phyloP scores from a whole-genome alignment of 2,888 invertebrate species.

The Spodoptera exigua region DNA sequence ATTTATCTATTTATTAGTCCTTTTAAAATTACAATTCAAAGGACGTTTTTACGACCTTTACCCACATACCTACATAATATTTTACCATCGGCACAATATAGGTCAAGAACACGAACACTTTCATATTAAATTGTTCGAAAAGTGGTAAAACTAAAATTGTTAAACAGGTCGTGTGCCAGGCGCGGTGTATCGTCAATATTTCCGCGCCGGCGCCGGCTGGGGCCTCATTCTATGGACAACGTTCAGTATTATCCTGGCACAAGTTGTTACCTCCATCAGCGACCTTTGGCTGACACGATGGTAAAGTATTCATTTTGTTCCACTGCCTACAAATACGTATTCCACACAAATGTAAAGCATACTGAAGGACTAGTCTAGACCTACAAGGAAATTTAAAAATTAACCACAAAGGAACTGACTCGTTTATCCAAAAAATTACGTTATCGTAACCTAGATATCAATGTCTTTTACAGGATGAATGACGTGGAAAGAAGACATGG shows the following conservation, averaged over 20 bases:
- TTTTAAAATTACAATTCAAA: background rate
- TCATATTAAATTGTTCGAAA: too few species aligned
- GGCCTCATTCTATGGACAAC: slow-evolving; percentile 87
- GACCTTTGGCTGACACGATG: slow-evolving; percentile 95
- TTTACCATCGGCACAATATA: too few species aligned
- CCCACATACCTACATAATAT: too few species aligned
- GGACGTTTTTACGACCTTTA: background rate
- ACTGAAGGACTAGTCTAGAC: too few species aligned
- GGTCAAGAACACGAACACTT: too few species aligned
- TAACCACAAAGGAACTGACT: too few species aligned
- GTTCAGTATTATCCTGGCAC: slow-evolving; percentile 90
- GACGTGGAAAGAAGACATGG: slow-evolving; percentile 67
- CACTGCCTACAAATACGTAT: background rate
- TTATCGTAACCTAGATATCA: background rate
- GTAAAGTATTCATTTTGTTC: slow-evolving; percentile 76
- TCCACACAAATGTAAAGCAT: too few species aligned
- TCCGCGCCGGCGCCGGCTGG: slow-evolving; percentile 91
- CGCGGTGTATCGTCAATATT: slow-evolving; percentile 91
- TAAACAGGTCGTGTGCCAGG: slow-evolving; percentile 85
- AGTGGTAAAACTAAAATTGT: background rate
- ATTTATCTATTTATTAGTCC: too few species aligned
- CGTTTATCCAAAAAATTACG: background rate
- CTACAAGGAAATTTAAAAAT: too few species aligned
- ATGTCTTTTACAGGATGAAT: slow-evolving; percentile 80
- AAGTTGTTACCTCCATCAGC: slow-evolving; percentile 91